Evolutionary conservation across 2,797 vertebrate species (phyloP), one percentile per base, ranked within the genome.

Genomic region (Acrocephalus scirpaceus): DNA sequence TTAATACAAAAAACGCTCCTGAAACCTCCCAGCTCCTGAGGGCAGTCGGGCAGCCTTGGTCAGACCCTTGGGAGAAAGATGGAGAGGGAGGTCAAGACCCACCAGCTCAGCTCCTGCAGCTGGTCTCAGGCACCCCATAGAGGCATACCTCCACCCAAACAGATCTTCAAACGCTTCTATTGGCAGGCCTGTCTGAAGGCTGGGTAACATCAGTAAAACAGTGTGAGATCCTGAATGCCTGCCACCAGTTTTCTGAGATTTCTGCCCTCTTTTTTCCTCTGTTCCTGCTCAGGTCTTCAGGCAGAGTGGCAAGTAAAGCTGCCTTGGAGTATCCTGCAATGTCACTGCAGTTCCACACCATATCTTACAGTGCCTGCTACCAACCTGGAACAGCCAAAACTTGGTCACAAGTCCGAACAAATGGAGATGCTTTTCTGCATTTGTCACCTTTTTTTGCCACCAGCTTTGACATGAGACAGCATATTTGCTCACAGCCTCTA

Each of bases 331-430:
- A 70, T 10, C 7, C 22, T 51, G 54, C 38, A 62, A 20, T 11
- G 21, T 13, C 13, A 15, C 3, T 5, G 1, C 1, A 3, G 26
- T 42, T 78, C 19, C n/a, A 19, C 1, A 0, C 7, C 4, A 0
- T 16, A 17, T 75, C 15, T 34, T 60, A 42, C 17, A 47, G 13
- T 18, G 15, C 16, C 29, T 66, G 54, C 58, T 64, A 16, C 54
- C 38, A 62, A 40, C 45, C 13, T 0, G 0, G 11, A 34, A 47
- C 27, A 29, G n/a, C 17, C 47, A 45, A 42, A 73, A 18, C n/a
- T 78, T 70, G 60, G 18, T 88, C 56, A 80, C 32, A 57, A 32
- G 20, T 23, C 44, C 66, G 60, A 75, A 65, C 88, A 67, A 47
- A 3, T 1, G 1, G 86, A 80, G 40, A 27, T 40, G 22, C 5